Base-by-base conservation (phyloP, 1,140 invertebrate species). In the Anastatus disparis region DNA sequence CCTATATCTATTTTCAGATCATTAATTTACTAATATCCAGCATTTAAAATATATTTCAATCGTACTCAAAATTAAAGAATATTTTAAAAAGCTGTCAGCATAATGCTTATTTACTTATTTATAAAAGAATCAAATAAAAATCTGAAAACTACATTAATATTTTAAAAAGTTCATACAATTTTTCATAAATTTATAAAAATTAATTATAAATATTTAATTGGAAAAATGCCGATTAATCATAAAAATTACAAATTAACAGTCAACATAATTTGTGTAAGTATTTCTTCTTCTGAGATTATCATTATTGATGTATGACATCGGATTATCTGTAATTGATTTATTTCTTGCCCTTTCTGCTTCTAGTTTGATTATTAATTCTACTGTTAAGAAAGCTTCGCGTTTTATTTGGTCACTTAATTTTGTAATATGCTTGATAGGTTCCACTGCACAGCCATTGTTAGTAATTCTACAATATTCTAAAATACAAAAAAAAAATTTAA, bases 301-400 rank as follows among this genome's bases (percentile, higher is more conserved):
- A 52, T 15, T 4, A 44, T 27, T 44, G 17, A 4, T 40, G 42
- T 42, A 52, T 6, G 15, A n/a, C 15, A 8, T 2, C 24, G 42
- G 26, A 46, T 63, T 20, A 46, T 38, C 59, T 17, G 15, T 17
- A 53, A 12, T 9, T 22, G 55, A 24, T 58, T 38, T 65, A 17
- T 8, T 52, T n/a, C 20, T 56, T 29, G 61, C 75, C 70, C 78
- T 73, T 71, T 81, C 78, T 2, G 82, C 81, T 72, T 95, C 94
- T 71, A 92, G 90, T 70, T 91, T 90, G 44, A 95, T 93, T 59
- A 97, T 94, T 56, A 94, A 90, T 78, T 96, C 93, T 78, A 93
- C 95, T 2, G 93, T 92, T 35, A 94, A 84, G 78, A 93, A 94
- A n/a, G 92, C 91, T 82, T 97, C 95, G 38, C 93, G 88, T 70